Evolutionary conservation across 1,140 invertebrate species (phyloP).

Genomic region (Helicoverpa armigera): DNA sequence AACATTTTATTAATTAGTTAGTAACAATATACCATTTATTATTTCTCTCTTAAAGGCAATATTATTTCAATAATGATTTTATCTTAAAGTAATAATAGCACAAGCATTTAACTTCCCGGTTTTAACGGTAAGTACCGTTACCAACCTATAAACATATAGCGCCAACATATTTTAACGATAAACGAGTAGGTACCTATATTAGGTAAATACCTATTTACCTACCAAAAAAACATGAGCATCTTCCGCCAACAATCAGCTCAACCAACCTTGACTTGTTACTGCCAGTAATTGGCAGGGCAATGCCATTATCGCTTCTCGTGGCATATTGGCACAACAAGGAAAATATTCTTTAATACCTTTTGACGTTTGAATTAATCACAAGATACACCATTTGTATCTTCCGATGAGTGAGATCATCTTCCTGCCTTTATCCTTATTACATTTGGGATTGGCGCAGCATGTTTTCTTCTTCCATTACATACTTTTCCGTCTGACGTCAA

Average conservation of each 20-base stretch:
- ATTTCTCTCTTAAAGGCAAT: too few relatives aligned
- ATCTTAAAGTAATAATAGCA: too few relatives aligned
- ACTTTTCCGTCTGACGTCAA: too few relatives aligned
- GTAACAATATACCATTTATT: too few relatives aligned
- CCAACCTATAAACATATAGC: too few relatives aligned
- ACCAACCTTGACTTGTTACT: background rate
- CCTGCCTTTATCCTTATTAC: background rate
- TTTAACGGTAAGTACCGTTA: too few relatives aligned
- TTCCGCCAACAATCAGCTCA: background rate
- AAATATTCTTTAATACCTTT: background rate
- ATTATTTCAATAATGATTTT: too few relatives aligned
- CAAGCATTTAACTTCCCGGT: too few relatives aligned
- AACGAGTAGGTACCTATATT: background rate
- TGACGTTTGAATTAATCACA: background rate
- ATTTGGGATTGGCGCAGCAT: too few relatives aligned
- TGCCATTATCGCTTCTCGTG: background rate
- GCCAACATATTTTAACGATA: too few relatives aligned
- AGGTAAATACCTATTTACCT: background rate
- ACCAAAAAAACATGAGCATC: background rate
- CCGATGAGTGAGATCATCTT: background rate
- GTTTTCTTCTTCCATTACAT: too few relatives aligned
- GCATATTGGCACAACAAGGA: background rate
- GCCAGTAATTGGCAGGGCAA: background rate
- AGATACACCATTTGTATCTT: background rate
- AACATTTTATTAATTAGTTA: too few relatives aligned